A percentile compares a stretch with the other conserved stretches of the same genome.
Conservation (phyloP, 1,140 invertebrate species). For the Zaprionus davidi region DNA sequence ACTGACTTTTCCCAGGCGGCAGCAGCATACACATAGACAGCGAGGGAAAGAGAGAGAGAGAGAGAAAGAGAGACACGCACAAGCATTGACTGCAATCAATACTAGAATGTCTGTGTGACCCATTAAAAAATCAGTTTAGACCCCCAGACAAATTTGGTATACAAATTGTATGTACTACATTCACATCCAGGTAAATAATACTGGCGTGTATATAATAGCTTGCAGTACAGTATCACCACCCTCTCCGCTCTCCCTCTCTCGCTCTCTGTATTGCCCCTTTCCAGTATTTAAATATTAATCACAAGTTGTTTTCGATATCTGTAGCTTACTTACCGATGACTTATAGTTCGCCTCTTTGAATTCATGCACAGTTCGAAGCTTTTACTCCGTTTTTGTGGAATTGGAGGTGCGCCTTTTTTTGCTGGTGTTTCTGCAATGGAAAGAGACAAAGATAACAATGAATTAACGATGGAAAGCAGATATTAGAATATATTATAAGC, state of each 20-base stretch:
- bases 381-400: slow-evolving; percentile 83
- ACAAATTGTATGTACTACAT: neutral
- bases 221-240: neutral
- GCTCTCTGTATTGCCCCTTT: neutral
- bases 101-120: slow-evolving; percentile 12
- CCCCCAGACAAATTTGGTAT: neutral
- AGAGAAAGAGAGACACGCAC: neutral
- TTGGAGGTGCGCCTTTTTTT: slow-evolving; percentile 84
- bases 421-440: slow-evolving; percentile 81
- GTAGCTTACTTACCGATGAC: slow-evolving; percentile 81
- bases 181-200: neutral
- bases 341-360: slow-evolving; percentile 84
- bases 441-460: slow-evolving; percentile 1
- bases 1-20: slow-evolving; percentile 9
- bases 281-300: neutral
- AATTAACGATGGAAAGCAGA: neutral
- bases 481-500: neutral
- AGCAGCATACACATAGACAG: neutral
- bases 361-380: slow-evolving; percentile 84
- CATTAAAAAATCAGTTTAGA: slow-evolving; percentile 8
- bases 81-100: slow-evolving; percentile 11
- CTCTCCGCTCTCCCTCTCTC: neutral
- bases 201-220: neutral
- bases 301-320: neutral
- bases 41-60: no score